Percentiles rank a stretch among this genome's conserved stretches.
These are phyloP conservation scores for Lepus timidus DNA, from an alignment of 2,113 vertebrate species.

Conservation along the genomic window DNA sequence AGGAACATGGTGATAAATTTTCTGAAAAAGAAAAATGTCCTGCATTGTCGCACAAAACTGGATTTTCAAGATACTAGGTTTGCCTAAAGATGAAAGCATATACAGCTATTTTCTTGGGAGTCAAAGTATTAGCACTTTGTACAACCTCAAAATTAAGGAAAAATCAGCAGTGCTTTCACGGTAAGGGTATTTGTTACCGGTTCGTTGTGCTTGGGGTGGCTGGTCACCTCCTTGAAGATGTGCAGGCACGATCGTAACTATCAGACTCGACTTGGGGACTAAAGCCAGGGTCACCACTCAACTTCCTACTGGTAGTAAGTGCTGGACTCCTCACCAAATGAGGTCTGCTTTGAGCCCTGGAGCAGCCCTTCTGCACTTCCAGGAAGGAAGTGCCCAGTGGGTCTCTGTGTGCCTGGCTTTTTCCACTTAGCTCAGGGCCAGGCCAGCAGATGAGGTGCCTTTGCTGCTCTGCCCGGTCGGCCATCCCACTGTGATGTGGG, in stretches of 20 bases:
- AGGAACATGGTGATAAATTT: background rate
- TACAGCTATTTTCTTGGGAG: background rate
- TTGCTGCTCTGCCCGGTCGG: background rate
- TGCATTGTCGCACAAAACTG: background rate
- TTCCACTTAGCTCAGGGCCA: background rate
- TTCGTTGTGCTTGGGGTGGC: background rate
- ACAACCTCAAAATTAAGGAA: background rate
- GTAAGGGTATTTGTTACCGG: background rate
- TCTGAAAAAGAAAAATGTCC: background rate
- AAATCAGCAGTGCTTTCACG: background rate
- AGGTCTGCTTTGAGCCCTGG: background rate
- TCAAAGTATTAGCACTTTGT: background rate
- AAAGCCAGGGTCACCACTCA: background rate
- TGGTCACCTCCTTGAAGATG: background rate
- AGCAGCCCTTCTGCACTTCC: background rate
- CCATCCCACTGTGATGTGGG: background rate
- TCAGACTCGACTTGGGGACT: background rate
- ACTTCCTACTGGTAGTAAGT: background rate
- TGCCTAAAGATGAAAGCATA: background rate
- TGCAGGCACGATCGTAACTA: background rate
- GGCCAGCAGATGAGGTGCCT: background rate
- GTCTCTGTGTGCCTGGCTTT: background rate
- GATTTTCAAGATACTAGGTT: background rate
- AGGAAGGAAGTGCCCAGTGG: constrained; percentile 46
- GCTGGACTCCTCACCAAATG: background rate